These are phyloP conservation scores for Mythimna pallens DNA, from an alignment of 2,888 invertebrate genomes.

Conservation along the genomic window DNA sequence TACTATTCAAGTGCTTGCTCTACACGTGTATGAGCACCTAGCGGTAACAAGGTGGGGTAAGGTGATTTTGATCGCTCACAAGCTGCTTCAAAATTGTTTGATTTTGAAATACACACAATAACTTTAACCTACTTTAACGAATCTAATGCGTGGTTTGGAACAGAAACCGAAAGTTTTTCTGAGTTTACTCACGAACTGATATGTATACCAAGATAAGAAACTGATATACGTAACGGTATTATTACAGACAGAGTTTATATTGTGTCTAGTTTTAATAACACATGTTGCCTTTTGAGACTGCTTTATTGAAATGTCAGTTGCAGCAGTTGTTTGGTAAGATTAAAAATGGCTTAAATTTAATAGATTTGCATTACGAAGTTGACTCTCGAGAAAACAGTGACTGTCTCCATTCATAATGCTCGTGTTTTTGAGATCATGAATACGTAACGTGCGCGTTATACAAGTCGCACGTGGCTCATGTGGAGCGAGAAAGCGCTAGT, in stretches of 20 bases:
- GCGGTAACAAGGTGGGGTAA: too few species aligned
- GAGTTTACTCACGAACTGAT: background rate
- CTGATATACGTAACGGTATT: background rate
- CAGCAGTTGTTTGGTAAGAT: constrained; percentile 17
- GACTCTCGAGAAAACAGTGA: constrained; percentile 13
- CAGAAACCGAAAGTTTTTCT: background rate
- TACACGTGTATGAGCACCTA: background rate
- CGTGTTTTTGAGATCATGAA: constrained; percentile 45
- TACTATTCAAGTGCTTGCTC: background rate
- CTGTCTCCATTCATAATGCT: constrained; percentile 33
- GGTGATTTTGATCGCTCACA: background rate
- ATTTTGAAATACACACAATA: background rate
- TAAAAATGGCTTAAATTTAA: constrained; percentile 21
- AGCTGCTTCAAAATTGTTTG: background rate
- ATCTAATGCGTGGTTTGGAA: background rate
- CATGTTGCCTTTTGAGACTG: background rate
- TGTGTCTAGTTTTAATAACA: background rate
- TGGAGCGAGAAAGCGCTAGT: constrained; percentile 12
- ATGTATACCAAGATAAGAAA: background rate
- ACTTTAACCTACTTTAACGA: background rate
- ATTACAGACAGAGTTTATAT: background rate
- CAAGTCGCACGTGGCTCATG: background rate
- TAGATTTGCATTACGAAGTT: constrained; percentile 20
- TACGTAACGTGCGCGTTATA: constrained; percentile 30
- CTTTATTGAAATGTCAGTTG: constrained; percentile 25